Percentiles rank a stretch among this genome's conserved stretches.
Conservation (phyloP, 2,888 invertebrate species). For the Catocala sponsa region DNA sequence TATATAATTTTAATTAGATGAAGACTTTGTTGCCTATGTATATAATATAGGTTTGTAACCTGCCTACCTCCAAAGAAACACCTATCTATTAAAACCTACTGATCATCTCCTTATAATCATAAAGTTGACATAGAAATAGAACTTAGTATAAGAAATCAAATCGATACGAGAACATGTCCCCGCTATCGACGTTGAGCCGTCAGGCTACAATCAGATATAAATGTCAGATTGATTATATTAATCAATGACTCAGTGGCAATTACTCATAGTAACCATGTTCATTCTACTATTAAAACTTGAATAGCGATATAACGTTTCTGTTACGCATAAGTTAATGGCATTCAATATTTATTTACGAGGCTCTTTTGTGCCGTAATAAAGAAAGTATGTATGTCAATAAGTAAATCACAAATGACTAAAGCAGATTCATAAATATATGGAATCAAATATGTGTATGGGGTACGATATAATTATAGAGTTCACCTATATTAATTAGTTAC, state of each 20-base stretch:
- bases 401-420: no score
- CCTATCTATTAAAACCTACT: no score
- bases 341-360: background rate
- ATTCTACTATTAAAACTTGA: constrained; percentile 23
- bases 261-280: constrained; percentile 30
- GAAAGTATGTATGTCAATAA: no score
- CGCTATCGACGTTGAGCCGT: constrained; percentile 19
- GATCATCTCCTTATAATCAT: background rate
- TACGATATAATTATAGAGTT: no score
- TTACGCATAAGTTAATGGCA: background rate
- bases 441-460: no score
- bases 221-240: constrained; percentile 39
- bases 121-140: background rate
- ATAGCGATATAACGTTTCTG: constrained; percentile 9
- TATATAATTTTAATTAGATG: no score
- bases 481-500: no score
- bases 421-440: no score
- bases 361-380: no score
- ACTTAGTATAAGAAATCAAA: constrained; percentile 5
- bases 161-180: background rate
- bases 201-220: constrained; percentile 32
- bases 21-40: no score
- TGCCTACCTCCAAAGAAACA: no score
- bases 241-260: constrained; percentile 39
- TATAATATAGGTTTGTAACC: no score